Conservation (phyloP, 2,888 invertebrate genomes). For the Cryptocephalus moraei region DNA sequence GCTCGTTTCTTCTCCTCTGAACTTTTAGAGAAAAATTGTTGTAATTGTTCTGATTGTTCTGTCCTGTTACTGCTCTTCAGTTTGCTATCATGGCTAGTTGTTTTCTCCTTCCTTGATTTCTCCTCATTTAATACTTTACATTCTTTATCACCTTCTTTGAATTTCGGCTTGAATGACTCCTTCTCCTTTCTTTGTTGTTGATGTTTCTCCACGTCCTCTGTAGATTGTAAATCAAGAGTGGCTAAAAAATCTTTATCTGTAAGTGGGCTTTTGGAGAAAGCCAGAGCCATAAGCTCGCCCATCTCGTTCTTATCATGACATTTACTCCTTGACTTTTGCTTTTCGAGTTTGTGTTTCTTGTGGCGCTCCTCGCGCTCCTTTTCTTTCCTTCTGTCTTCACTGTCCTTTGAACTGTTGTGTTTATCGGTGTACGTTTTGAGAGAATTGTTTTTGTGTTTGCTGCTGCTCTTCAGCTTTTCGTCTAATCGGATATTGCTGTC, state of each 20-base stretch:
- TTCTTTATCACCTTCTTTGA: conserved; percentile 7
- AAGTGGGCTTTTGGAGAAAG: conserved; percentile 20
- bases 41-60: conserved; percentile 2
- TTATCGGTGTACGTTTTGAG: conserved; percentile 41
- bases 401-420: conserved; percentile 34
- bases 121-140: conserved; percentile 3
- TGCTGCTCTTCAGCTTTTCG: conserved; percentile 36
- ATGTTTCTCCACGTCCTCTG: conserved; percentile 47
- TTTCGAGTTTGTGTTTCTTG: conserved; percentile 29
- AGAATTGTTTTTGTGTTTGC: conserved; percentile 50
- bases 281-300: conserved; percentile 8
- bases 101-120: conserved; percentile 3
- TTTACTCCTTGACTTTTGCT: conserved; percentile 30
- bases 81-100: conserved; percentile 9
- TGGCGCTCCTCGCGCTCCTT: conserved; percentile 31
- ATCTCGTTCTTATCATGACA: conserved; percentile 30
- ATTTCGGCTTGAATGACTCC: neutral
- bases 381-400: conserved; percentile 25
- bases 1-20: conserved; percentile 22
- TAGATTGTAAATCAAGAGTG: conserved; percentile 45
- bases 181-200: conserved; percentile 40
- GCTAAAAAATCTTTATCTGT: conserved; percentile 50
- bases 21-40: conserved; percentile 11
- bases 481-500: conserved; percentile 40
- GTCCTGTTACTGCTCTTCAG: conserved; percentile 14